Base-by-base conservation (phyloP, 1,140 invertebrate species). In the Temnothorax longispinosus region DNA sequence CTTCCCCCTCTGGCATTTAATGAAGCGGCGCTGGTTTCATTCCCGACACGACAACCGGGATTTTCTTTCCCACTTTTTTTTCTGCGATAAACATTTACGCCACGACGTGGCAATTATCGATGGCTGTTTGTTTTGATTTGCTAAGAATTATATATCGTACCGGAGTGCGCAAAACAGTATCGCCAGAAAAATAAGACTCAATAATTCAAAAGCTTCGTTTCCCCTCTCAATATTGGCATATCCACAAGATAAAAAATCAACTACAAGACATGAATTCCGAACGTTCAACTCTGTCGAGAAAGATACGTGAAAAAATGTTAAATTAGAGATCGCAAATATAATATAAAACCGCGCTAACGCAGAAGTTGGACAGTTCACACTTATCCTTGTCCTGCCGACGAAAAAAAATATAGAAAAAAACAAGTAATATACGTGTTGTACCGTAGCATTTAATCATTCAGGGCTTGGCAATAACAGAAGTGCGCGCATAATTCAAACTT, bases 401-500 rank as follows among this genome's bases (percentile, higher is more conserved):
- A 52, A 41, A 80, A 32, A 76, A 76, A 60, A 76, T 18, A 44
- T 35, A 35, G 41, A 3, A 15, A 74, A 74, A 54, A 54, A 60
- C n/a, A 62, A 54, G 35, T 21, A 44, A 74, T 82, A 60, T 44
- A 52, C 27, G 80, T 27, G 54, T 62, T 47, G 7, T 44, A 35
- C 65, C 1, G 13, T 5, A 21, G 69, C 21, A 8, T 60, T 84
- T 74, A 74, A 62, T 74, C 80, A 60, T 50, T 60, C 44, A 69
- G 69, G n/a, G 69, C 41, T 8, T 38, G 52, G 80, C 67, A 74
- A 47, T 82, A 75, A 84, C 80, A 27, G 27, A 74, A 82, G 69
- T 74, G 41, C 38, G 67, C 21, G 41, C 41, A 81, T 81, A 72
- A 81, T 72, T 71, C 65, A 71, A 56, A 72, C 67, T 72, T 74